Conservation (phyloP, 2,888 invertebrate genomes). For the Therioaphis trifolii region DNA sequence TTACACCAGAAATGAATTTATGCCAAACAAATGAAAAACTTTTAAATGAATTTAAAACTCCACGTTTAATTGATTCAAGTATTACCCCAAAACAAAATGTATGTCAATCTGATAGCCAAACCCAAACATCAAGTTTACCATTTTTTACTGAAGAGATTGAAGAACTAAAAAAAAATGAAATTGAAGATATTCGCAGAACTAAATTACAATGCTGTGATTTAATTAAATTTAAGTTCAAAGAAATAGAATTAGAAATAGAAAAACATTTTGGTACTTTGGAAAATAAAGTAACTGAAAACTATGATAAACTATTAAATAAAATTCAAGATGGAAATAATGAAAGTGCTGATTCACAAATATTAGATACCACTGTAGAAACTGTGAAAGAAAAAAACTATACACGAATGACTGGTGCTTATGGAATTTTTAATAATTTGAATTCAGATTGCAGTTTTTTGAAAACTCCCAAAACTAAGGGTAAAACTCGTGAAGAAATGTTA, state of each 20-base stretch:
- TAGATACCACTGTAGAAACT: conserved; percentile 18
- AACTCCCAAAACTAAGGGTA: conserved; percentile 53
- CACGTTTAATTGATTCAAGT: conserved; percentile 26
- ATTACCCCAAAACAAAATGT: neutral
- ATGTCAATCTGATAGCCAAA: neutral
- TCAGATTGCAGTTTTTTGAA: conserved; percentile 56
- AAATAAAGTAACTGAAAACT: conserved; percentile 43
- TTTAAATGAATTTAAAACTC: conserved; percentile 8
- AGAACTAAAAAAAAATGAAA: conserved; percentile 30
- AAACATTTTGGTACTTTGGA: conserved; percentile 38
- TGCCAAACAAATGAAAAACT: neutral
- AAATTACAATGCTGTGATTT: conserved; percentile 45
- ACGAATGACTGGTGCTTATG: conserved; percentile 58
- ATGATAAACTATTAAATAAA: conserved; percentile 46
- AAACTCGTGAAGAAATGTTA: conserved; percentile 57
- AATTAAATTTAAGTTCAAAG: conserved; percentile 36
- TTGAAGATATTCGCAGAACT: conserved; percentile 29
- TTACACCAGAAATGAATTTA: conserved; percentile 1
- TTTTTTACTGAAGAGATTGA: conserved; percentile 30
- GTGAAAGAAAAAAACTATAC: conserved; percentile 55
- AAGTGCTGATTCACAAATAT: neutral
- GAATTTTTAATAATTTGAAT: conserved; percentile 56
- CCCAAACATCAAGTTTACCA: neutral
- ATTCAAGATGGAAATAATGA: conserved; percentile 36
- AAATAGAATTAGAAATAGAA: conserved; percentile 59